Evolutionary conservation across 2,797 vertebrate species (phyloP).

Genomic region (Chaetodon trifasciatus): DNA sequence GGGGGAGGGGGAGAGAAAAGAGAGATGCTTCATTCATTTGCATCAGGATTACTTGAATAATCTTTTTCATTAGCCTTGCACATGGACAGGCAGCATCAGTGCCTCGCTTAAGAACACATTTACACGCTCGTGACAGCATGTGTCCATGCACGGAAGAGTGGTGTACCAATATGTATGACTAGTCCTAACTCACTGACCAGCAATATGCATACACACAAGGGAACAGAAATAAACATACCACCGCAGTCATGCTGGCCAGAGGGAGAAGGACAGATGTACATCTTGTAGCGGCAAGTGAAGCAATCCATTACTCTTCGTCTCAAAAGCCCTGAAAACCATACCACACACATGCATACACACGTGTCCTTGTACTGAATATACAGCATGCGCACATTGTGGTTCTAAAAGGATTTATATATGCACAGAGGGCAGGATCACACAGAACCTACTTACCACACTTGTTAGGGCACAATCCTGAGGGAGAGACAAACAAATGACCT

Average conservation of each 20-base stretch:
- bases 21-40: conserved; percentile 42
- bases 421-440: conserved; percentile 2
- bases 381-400: conserved; percentile 1
- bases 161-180: conserved; percentile 9
- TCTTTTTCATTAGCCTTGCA: conserved; percentile 68
- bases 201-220: conserved; percentile 4
- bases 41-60: conserved; percentile 67
- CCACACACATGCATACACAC: conserved; percentile 28
- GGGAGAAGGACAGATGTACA: conserved; percentile 74
- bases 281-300: conserved; percentile 75
- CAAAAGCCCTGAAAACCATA: conserved; percentile 76
- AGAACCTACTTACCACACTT: conserved; percentile 80
- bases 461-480: conserved; percentile 85
- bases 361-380: neutral
- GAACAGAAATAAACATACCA: conserved; percentile 58
- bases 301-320: conserved; percentile 83
- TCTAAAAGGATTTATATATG: neutral
- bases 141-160: neutral
- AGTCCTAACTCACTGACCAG: neutral
- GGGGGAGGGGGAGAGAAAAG: neutral
- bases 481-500: conserved; percentile 49
- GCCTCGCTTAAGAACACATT: conserved; percentile 54
- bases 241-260: conserved; percentile 74
- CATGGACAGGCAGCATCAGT: conserved; percentile 56
- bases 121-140: conserved; percentile 54